These are phyloP conservation scores for Allygus modestus DNA, from an alignment of 2,888 invertebrate species.

Conservation along the genomic window DNA sequence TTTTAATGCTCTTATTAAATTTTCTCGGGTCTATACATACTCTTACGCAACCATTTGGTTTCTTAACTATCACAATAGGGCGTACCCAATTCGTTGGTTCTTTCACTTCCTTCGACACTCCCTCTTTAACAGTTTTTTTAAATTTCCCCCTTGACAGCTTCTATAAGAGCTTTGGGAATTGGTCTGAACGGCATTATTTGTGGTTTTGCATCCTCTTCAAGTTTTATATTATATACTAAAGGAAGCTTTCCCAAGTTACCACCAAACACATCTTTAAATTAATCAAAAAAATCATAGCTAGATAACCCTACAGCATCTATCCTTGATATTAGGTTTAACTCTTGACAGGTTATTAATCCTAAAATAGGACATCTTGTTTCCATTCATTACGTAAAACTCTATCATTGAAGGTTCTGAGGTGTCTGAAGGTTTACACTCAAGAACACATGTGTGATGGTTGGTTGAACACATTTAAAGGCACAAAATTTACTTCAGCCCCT, in stretches of 20 bases:
- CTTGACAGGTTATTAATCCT: background rate
- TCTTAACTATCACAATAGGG: background rate
- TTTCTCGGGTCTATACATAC: conserved; percentile 4
- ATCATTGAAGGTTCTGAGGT: background rate
- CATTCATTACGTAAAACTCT: background rate
- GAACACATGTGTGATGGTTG: background rate
- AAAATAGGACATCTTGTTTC: background rate
- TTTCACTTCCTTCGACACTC: background rate
- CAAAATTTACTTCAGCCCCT: background rate
- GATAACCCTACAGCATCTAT: background rate
- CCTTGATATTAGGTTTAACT: background rate
- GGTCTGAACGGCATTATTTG: background rate
- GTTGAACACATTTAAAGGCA: background rate
- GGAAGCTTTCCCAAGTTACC: background rate
- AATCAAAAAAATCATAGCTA: background rate
- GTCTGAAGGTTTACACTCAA: background rate
- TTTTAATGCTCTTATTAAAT: background rate
- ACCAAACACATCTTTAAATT: background rate
- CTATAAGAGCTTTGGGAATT: background rate
- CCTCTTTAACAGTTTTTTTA: background rate
- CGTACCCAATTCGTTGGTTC: background rate
- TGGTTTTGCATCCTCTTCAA: background rate
- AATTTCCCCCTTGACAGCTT: background rate
- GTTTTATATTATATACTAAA: background rate
- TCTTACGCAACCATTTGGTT: conserved; percentile 9